Base-by-base conservation (phyloP, 2,113 vertebrate genomes). In the Eclectus roratus region DNA sequence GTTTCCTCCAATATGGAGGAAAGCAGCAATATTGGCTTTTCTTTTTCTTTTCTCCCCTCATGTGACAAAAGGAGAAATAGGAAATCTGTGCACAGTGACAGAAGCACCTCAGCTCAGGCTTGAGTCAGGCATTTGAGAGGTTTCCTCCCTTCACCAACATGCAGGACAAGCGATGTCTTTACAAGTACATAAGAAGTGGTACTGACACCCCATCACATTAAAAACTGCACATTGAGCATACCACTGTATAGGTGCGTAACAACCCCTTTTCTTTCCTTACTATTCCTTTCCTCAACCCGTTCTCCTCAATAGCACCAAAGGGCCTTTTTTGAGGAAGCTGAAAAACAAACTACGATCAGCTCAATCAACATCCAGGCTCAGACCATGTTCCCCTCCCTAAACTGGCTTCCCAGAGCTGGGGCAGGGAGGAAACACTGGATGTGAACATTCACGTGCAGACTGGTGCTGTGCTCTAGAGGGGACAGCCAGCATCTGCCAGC, bases 191-290 rank as follows among this genome's bases (percentile, higher is more conserved):
- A 17, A 63, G 58, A 44, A 60, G 65, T 5, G 7, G 44, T 24
- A 19, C 53, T 31, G 60, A 29, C 71, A 85, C 33, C 43, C 37
- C 50, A 20, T 27, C 71, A 33, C 39, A 43, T 18, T 41, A 35
- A 52, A 43, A n/a, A n/a, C 71, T 68, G 58, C 33, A 61, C 15
- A 13, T 46, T 12, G 41, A 76, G 11, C 11, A 1, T 2, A 18
- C n/a, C 53, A 31, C 44, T 11, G 16, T 0, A 19, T 0, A 71
- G 49, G 4, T 7, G 4, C 18, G 13, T 28, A 65, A 25, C 1
- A 25, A 63, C 28, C 14, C 23, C 24, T n/a, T n/a, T 65, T 21
- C 20, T 44, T 58, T 10, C 20, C 56, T 58, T 2, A 2, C 13
- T n/a, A 10, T 23, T n/a, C 20, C 20, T n/a, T 47, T 17, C 24